Evolutionary conservation across 1,140 invertebrate genomes (phyloP).

Genomic region (Orchestia grillus): DNA sequence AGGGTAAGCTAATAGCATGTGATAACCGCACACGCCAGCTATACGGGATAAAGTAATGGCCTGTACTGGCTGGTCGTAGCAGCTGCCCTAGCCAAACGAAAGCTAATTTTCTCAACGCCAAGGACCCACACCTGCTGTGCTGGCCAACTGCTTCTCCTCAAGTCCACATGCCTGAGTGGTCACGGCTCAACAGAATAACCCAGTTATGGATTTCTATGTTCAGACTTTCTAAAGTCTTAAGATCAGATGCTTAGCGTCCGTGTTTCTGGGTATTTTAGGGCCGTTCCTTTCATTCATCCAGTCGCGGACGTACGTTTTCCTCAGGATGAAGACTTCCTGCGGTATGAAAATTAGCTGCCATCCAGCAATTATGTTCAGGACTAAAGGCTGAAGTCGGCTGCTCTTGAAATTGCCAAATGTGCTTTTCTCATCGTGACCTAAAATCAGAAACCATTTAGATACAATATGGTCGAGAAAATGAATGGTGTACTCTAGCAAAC

Average conservation of each 20-base stretch:
- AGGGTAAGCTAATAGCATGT: not conserved
- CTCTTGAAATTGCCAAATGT: not conserved
- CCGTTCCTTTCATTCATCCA: not conserved
- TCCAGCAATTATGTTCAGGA: not conserved
- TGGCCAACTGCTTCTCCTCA: not conserved
- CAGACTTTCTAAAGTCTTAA: not conserved
- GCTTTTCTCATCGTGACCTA: not conserved
- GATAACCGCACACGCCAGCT: not conserved
- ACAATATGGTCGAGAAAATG: not conserved
- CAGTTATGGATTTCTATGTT: not conserved
- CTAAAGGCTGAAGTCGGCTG: too few relatives aligned
- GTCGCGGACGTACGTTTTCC: not conserved
- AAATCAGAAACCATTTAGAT: not conserved
- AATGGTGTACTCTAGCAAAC: not conserved
- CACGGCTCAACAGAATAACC: not conserved
- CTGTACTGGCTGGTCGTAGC: not conserved
- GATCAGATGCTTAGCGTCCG: not conserved
- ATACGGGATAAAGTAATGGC: too few relatives aligned
- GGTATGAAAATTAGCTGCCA: not conserved
- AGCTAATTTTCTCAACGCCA: not conserved
- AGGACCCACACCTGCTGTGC: not conserved
- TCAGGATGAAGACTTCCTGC: not conserved
- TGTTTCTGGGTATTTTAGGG: not conserved
- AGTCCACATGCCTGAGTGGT: not conserved
- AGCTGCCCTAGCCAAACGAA: not conserved